phyloP scores from a whole-genome alignment of 1,140 invertebrate species.

The Magallana ariakensis region DNA sequence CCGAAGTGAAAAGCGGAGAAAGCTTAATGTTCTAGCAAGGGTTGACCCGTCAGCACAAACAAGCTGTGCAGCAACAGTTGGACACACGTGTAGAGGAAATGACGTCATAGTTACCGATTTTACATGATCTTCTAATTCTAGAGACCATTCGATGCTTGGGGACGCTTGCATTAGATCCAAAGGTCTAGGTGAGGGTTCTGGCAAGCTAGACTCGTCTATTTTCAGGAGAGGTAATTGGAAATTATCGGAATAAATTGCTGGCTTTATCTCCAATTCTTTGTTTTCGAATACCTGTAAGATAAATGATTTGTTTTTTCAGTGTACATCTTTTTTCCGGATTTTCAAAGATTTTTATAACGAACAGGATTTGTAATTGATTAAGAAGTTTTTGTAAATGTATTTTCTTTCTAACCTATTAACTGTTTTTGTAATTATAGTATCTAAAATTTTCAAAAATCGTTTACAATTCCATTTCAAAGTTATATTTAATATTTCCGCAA shows the following conservation, averaged over 20 bases:
- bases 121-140: background rate
- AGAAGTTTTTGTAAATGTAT: no score
- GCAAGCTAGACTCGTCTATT: background rate
- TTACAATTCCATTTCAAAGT: no score
- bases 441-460: no score
- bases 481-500: no score
- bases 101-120: background rate
- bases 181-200: background rate
- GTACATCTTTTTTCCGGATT: no score
- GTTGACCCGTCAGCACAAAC: background rate
- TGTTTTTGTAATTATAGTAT: no score
- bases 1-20: no score
- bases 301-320: no score
- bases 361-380: no score
- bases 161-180: background rate
- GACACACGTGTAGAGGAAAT: background rate
- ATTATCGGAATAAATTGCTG: background rate
- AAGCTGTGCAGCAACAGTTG: background rate
- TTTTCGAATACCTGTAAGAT: background rate
- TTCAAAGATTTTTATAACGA: no score
- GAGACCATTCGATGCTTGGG: background rate
- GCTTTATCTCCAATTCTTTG: background rate
- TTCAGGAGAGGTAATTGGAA: background rate
- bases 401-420: no score
- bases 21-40: background rate